These are phyloP conservation scores for Adelges cooleyi DNA, from an alignment of 1,140 invertebrate species.

Conservation along the genomic window DNA sequence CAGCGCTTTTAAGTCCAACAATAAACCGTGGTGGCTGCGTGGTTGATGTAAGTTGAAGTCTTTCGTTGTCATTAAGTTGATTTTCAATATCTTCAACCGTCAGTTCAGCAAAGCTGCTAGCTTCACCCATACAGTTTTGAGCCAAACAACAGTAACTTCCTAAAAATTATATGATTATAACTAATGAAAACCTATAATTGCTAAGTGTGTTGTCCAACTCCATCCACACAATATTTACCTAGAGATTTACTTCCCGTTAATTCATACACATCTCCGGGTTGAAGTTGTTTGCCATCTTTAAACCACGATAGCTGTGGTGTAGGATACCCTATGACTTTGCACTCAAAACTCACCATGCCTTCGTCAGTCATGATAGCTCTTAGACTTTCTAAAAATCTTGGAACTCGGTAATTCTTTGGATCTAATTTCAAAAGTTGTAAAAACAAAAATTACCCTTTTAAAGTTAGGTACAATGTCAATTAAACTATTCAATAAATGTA, in stretches of 20 bases:
- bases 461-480: too few species aligned
- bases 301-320: slow-evolving; percentile 76
- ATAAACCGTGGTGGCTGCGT: slow-evolving; percentile 74
- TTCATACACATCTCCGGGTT: slow-evolving; percentile 84
- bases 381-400: slow-evolving; percentile 76
- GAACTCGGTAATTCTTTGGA: slow-evolving; percentile 78
- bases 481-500: too few species aligned
- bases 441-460: too few species aligned
- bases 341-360: slow-evolving; percentile 82
- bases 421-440: slow-evolving; percentile 42
- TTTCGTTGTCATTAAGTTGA: slow-evolving; percentile 76
- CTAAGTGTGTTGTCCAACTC: neutral
- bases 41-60: slow-evolving; percentile 55
- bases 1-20: slow-evolving; percentile 65
- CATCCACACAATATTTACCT: slow-evolving; percentile 40
- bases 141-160: slow-evolving; percentile 87
- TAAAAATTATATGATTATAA: slow-evolving; percentile 33
- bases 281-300: slow-evolving; percentile 80
- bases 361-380: slow-evolving; percentile 79
- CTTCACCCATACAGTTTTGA: slow-evolving; percentile 81
- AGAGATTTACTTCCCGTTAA: slow-evolving; percentile 76
- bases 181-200: neutral
- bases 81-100: slow-evolving; percentile 83
- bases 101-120: slow-evolving; percentile 69
- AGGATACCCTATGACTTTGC: slow-evolving; percentile 82